Base-by-base conservation (phyloP, 2,888 invertebrate species). In the Drepana falcataria region DNA sequence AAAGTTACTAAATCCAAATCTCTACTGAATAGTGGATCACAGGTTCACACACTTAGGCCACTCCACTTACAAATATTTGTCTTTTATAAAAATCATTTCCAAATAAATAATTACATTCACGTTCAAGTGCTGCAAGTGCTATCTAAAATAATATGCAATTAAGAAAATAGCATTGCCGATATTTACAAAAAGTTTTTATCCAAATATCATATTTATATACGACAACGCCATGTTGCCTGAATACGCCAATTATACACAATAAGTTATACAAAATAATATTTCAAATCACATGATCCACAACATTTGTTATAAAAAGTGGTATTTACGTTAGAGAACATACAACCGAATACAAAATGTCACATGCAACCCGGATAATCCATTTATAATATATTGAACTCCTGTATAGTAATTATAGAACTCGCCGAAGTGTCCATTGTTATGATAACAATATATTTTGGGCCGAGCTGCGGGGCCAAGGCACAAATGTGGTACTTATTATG, bases 381-480 rank as follows among this genome's bases (percentile, higher is more conserved):
- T 44, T 44, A 9, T 44, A 9, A 44, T 44, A 9, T 44, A 44
- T 9, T 69, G 65, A 61, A 69, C 63, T 63, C 56, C 69, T 71
- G 63, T 71, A 73, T 63, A 76, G 66, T 68, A 68, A 69, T 61
- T 65, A 58, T 62, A 56, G 61, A 60, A 62, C 59, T 64, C 21
- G 21, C 21, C 55, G 56, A 61, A 62, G 53, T 59, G 57, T 61
- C 5, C 37, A 1, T 37, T 51, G 33, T 41, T 51, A 40, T 33
- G 51, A 85, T 85, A 85, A 87, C 85, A 85, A 85, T 81, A 76
- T 83, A 71, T 79, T 76, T 79, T 44, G 44, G 44, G 44, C 40
- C 40, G 7, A 49, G 35, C 37, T 49, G 37, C 37, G 83, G 80
- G 85, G 83, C 83, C 78, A 90, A 90, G 90, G 90, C 90, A 90